phyloP scores from a whole-genome alignment of 92 coral and sea anemone species.

The Pocillopora meandrina region DNA sequence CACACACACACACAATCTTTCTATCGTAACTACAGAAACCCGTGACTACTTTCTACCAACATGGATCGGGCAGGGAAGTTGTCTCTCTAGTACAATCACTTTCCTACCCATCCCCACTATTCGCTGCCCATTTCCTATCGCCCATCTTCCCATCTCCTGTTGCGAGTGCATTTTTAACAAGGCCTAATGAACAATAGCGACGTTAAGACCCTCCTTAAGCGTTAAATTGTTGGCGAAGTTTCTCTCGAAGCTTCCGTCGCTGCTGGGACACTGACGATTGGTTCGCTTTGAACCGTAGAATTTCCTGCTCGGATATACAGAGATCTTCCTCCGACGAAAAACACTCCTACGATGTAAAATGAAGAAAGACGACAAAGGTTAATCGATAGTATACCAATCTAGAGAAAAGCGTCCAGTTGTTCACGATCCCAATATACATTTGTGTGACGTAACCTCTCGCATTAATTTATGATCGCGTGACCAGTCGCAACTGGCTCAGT shows the following conservation, averaged over 20 bases:
- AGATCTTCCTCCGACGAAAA: slow-evolving; percentile 82
- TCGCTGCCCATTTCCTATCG: not conserved
- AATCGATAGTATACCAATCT: too few species aligned
- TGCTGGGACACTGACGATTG: slow-evolving; percentile 85
- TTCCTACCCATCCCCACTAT: not conserved
- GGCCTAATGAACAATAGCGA: slow-evolving; percentile 75
- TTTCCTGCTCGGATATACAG: slow-evolving; percentile 92
- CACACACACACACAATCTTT: not conserved
- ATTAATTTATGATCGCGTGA: not conserved
- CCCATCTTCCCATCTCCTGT: not conserved
- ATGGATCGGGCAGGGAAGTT: not conserved
- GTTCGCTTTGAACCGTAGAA: slow-evolving; percentile 89
- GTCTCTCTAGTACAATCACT: not conserved
- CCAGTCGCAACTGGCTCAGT: not conserved
- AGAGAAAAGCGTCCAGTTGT: not conserved
- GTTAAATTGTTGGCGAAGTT: slow-evolving; percentile 90
- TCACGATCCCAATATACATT: not conserved
- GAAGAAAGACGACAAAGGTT: too few species aligned
- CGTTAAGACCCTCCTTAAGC: slow-evolving; percentile 66
- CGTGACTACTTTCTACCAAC: not conserved
- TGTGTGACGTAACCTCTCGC: not conserved
- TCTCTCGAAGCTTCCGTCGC: slow-evolving; percentile 89
- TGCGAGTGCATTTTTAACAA: not conserved
- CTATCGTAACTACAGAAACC: not conserved
- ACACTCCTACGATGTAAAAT: not conserved